Evolutionary conservation across 2,113 vertebrate genomes (phyloP).

Genomic region (Genyomyrus donnyi): DNA sequence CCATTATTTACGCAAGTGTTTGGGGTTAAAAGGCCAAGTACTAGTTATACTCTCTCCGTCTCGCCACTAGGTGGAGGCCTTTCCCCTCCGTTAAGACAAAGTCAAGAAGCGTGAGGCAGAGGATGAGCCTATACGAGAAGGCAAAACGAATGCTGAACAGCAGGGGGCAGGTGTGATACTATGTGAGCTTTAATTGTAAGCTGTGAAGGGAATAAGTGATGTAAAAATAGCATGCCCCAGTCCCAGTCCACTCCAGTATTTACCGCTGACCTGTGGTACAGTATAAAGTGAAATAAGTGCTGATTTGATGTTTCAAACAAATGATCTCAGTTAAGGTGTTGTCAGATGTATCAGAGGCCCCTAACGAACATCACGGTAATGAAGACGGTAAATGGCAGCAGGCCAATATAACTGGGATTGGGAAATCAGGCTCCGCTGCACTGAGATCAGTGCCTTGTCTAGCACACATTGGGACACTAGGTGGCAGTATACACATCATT

Average conservation of each 20-base stretch:
- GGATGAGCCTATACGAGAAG: neutral
- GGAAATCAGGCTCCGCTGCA: neutral
- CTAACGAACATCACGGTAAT: neutral
- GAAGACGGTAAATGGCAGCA: neutral
- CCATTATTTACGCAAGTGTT: neutral
- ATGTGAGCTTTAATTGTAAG: neutral
- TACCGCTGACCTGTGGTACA: neutral
- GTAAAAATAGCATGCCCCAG: neutral
- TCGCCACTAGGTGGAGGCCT: constrained; percentile 5
- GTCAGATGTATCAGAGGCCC: neutral
- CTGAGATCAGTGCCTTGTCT: neutral
- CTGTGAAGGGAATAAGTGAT: neutral
- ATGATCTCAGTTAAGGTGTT: neutral
- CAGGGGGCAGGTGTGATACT: neutral
- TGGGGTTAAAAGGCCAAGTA: neutral
- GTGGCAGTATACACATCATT: neutral
- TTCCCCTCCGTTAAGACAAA: neutral
- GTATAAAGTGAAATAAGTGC: neutral
- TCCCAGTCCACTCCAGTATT: neutral
- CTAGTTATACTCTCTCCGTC: neutral
- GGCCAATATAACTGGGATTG: neutral
- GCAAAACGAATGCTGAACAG: neutral
- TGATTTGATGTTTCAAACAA: neutral
- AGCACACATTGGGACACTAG: neutral
- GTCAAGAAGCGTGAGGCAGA: neutral